Conservation (phyloP, 2,888 invertebrate species). For the Sthenelais limicola region DNA sequence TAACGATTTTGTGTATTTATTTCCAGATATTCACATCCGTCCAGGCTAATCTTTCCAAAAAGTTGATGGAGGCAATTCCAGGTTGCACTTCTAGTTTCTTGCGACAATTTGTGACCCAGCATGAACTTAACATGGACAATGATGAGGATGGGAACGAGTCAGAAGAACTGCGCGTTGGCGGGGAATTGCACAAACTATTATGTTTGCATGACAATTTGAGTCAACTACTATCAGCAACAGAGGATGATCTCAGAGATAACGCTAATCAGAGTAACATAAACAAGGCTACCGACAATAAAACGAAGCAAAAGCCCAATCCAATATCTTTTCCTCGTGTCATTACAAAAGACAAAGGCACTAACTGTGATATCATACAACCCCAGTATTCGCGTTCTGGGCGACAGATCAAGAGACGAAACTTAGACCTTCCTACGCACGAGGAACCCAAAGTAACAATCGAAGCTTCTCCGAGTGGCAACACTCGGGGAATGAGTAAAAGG, state of each 20-base stretch:
- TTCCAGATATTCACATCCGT: slow-evolving; percentile 15
- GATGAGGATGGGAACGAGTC: not conserved
- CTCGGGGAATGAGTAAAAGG: too few species aligned
- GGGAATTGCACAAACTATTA: slow-evolving; percentile 13
- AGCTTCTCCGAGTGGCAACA: not conserved
- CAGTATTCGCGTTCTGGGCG: slow-evolving; percentile 46
- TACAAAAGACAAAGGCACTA: slow-evolving; percentile 43
- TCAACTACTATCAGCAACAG: not conserved
- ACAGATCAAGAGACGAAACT: slow-evolving; percentile 43
- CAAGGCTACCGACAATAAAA: too few species aligned
- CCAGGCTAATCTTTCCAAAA: slow-evolving; percentile 2
- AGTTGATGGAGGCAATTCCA: slow-evolving; percentile 17
- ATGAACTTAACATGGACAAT: slow-evolving; percentile 1
- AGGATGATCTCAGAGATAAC: not conserved
- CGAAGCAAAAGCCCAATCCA: too few species aligned
- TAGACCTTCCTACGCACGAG: slow-evolving; percentile 19
- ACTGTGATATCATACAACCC: slow-evolving; percentile 46
- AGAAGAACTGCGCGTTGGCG: not conserved
- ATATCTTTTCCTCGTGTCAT: too few species aligned
- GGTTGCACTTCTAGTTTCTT: slow-evolving; percentile 14
- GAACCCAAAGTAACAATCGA: not conserved
- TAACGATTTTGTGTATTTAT: too few species aligned
- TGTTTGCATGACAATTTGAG: slow-evolving; percentile 27
- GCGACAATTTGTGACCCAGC: slow-evolving; percentile 19
- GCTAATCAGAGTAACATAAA: not conserved